Percentiles rank a stretch among this genome's conserved stretches.
These are phyloP conservation scores for Chymomyza amoena DNA, from an alignment of 2,888 invertebrate species.

Conservation along the genomic window DNA sequence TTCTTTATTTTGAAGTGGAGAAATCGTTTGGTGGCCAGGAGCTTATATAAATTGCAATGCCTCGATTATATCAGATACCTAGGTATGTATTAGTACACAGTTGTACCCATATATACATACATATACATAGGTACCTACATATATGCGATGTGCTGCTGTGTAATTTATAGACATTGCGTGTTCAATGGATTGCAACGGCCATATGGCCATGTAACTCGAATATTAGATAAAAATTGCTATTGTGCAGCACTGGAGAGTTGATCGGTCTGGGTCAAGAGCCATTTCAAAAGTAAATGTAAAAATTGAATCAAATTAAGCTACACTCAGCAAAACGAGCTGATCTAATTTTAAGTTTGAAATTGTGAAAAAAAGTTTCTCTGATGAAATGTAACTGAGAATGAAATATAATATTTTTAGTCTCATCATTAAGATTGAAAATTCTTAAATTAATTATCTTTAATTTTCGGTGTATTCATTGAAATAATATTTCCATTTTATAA, in stretches of 20 bases:
- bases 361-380: no score
- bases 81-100: slow-evolving; percentile 13
- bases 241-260: neutral
- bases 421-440: no score
- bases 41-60: slow-evolving; percentile 60
- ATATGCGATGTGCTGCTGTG: slow-evolving; percentile 17
- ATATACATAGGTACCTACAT: neutral
- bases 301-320: neutral
- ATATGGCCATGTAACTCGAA: neutral
- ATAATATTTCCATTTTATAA: no score
- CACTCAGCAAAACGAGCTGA: no score
- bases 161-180: slow-evolving; percentile 71
- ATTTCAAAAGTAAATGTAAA: neutral
- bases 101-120: slow-evolving; percentile 41
- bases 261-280: no score
- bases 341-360: no score
- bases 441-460: no score
- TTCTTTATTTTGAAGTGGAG: neutral
- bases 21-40: neutral
- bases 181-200: slow-evolving; percentile 68
- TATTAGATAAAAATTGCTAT: neutral
- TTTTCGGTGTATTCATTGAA: no score
- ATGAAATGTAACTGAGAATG: no score
- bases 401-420: no score
- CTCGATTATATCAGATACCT: slow-evolving; percentile 67